Conservation (phyloP, 2,888 invertebrate genomes). For the Nesidiocoris tenuis region DNA sequence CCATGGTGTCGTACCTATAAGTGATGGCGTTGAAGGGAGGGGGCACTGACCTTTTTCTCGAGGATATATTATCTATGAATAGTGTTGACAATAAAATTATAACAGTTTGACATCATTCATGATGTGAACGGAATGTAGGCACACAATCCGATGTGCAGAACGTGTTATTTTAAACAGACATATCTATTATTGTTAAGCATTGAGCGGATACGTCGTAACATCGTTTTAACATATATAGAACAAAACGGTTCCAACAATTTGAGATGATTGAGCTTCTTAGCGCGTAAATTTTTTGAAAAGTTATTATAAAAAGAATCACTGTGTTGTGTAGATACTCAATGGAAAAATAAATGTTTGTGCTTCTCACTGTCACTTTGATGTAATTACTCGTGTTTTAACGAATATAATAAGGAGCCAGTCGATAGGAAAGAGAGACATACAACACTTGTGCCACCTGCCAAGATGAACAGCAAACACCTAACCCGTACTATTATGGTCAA, state of each 20-base stretch:
- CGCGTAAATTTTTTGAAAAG: conserved; percentile 19
- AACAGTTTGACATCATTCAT: conserved; percentile 34
- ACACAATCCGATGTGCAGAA: conserved; percentile 40
- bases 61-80: conserved; percentile 36
- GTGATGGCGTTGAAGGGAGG: conserved; percentile 23
- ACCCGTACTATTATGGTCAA: too few species aligned
- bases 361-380: conserved; percentile 34
- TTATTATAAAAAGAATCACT: conserved; percentile 25
- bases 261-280: conserved; percentile 37
- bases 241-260: conserved; percentile 22
- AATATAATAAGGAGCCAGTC: not conserved
- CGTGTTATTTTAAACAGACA: conserved; percentile 46
- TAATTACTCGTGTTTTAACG: not conserved
- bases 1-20: conserved; percentile 34
- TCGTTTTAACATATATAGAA: conserved; percentile 17
- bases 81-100: conserved; percentile 47
- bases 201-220: conserved; percentile 22
- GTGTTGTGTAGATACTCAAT: conserved; percentile 30
- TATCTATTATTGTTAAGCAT: conserved; percentile 46
- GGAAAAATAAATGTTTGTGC: conserved; percentile 18
- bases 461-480: too few species aligned
- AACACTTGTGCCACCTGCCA: too few species aligned
- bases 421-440: too few species aligned
- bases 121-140: conserved; percentile 11
- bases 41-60: not conserved